phyloP scores from a whole-genome alignment of 1,140 invertebrate species.

The Eueides isabella region DNA sequence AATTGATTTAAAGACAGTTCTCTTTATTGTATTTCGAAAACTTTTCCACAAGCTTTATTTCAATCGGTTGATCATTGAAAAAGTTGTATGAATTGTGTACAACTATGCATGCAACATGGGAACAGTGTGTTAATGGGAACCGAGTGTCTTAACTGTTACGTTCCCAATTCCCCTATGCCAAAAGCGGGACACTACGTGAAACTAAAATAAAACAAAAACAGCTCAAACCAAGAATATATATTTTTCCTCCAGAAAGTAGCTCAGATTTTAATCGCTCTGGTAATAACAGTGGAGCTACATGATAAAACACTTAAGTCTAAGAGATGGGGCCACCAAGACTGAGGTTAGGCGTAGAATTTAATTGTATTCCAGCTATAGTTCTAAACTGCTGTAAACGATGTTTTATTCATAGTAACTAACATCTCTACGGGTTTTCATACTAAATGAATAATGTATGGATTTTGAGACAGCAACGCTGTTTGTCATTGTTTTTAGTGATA shows the following conservation, averaged over 20 bases:
- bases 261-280: neutral
- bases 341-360: constrained; percentile 46
- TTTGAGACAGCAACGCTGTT: constrained; percentile 6
- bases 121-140: too few relatives aligned
- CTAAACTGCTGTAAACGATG: constrained; percentile 26
- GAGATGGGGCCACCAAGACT: constrained; percentile 22
- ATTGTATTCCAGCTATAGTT: constrained; percentile 33
- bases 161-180: neutral
- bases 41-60: too few relatives aligned
- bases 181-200: neutral
- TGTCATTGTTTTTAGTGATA: constrained; percentile 10
- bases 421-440: constrained; percentile 16
- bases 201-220: neutral
- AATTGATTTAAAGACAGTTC: too few relatives aligned
- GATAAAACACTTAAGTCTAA: constrained; percentile 45
- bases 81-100: too few relatives aligned
- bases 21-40: too few relatives aligned
- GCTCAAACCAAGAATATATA: neutral
- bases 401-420: constrained; percentile 20
- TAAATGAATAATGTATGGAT: constrained; percentile 18
- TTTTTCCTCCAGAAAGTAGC: neutral
- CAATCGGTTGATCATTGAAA: too few relatives aligned
- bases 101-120: too few relatives aligned
- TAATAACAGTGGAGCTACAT: constrained; percentile 26
- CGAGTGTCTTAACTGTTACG: too few relatives aligned